Evolutionary conservation across 2,888 invertebrate genomes (phyloP).

Genomic region (Cheilosia soror): DNA sequence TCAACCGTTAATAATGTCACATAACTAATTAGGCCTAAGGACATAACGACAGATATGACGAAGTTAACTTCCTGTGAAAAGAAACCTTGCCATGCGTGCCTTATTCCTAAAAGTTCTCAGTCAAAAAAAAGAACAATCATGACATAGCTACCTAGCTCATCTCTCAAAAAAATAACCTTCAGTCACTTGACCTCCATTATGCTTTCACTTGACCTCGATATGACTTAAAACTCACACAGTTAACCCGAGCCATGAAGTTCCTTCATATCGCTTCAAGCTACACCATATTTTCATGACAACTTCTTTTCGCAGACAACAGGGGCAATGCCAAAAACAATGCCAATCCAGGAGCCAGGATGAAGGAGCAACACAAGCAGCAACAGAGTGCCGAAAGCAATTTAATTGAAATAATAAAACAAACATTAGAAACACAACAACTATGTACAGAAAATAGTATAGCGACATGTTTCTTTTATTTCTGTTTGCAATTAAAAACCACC

Average conservation of each 20-base stretch:
- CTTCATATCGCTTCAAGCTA: conserved; percentile 18
- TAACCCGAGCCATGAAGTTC: conserved; percentile 43
- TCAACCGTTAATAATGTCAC: too few species aligned
- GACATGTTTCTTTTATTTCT: conserved; percentile 57
- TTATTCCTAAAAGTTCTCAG: too few species aligned
- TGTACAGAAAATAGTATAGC: neutral
- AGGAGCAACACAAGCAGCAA: neutral
- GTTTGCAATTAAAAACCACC: conserved; percentile 68
- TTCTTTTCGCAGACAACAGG: conserved; percentile 44
- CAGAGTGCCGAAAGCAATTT: conserved; percentile 3
- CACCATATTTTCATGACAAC: conserved; percentile 58
- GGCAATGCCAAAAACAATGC: conserved; percentile 12
- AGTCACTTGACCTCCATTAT: conserved; percentile 58
- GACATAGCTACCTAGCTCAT: too few species aligned
- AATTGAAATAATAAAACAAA: conserved; percentile 5
- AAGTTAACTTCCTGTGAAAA: too few species aligned
- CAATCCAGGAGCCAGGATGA: neutral
- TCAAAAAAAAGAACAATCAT: too few species aligned
- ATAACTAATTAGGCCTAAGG: too few species aligned
- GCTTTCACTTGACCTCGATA: conserved; percentile 37
- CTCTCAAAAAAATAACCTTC: conserved; percentile 12
- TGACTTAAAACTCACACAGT: conserved; percentile 49
- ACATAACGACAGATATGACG: too few species aligned
- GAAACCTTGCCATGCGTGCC: too few species aligned
- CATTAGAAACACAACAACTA: neutral